These are phyloP conservation scores for Diorhabda sublineata DNA, from an alignment of 1,140 invertebrate species.

Conservation along the genomic window DNA sequence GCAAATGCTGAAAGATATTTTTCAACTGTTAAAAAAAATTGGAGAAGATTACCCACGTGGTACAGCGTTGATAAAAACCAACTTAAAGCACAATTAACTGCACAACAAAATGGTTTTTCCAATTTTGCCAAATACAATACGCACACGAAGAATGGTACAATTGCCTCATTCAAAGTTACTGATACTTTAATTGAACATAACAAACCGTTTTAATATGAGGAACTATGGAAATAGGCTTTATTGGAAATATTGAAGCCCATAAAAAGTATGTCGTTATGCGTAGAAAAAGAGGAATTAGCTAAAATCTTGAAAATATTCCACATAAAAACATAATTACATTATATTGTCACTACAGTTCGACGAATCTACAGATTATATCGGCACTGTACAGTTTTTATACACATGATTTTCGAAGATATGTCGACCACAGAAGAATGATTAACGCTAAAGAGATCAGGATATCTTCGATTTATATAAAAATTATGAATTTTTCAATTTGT, in stretches of 20 bases:
- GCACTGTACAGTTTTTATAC: background rate
- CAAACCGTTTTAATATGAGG: background rate
- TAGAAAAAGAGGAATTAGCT: background rate
- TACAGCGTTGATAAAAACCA: background rate
- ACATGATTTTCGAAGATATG: background rate
- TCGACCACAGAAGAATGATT: background rate
- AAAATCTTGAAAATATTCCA: background rate
- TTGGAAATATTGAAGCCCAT: background rate
- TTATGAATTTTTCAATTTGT: no score
- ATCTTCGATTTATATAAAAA: background rate
- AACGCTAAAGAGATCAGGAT: background rate
- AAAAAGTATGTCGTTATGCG: background rate
- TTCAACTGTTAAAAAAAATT: background rate
- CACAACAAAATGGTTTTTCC: background rate
- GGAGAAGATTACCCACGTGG: background rate
- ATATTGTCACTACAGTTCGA: background rate
- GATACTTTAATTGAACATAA: background rate
- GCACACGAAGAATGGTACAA: background rate
- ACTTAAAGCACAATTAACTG: background rate
- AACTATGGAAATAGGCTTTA: background rate
- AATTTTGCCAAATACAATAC: background rate
- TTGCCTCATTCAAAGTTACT: background rate
- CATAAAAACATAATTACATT: background rate
- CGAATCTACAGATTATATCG: background rate
- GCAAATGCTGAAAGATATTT: background rate